Percentiles rank a stretch among this genome's conserved stretches.
phyloP scores from a whole-genome alignment of 2,797 vertebrate genomes.

The Liasis olivaceus region DNA sequence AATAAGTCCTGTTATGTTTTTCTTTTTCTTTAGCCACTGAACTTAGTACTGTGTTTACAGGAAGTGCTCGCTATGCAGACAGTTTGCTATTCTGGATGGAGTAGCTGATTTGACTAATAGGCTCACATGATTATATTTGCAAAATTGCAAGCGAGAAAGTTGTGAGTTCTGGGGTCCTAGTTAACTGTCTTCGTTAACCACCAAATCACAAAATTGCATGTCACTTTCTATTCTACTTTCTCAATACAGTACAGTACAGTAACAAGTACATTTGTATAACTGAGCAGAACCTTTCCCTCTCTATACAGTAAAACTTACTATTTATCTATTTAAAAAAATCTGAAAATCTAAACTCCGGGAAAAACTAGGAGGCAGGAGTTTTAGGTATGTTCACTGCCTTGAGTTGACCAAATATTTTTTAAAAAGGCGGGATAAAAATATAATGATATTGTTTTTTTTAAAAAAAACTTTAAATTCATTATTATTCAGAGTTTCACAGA shows the following conservation, averaged over 20 bases:
- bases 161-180: conserved; percentile 45
- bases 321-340: neutral
- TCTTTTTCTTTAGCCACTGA: conserved; percentile 39
- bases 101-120: conserved; percentile 40
- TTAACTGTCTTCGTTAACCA: conserved; percentile 51
- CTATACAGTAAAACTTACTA: neutral
- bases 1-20: conserved; percentile 45
- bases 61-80: conserved; percentile 64
- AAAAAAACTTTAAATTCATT: neutral
- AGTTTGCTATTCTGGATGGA: conserved; percentile 42
- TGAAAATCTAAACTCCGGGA: neutral
- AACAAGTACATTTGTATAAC: neutral
- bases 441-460: neutral
- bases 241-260: neutral
- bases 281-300: neutral
- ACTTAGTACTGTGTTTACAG: conserved; percentile 58
- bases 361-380: neutral
- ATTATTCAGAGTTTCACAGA: neutral
- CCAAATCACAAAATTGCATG: conserved; percentile 26
- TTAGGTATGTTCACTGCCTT: neutral
- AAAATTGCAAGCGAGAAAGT: conserved; percentile 51
- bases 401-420: neutral
- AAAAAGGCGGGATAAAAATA: neutral
- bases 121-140: conserved; percentile 57
- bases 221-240: conserved; percentile 22